A percentile compares a stretch with the other conserved stretches of the same genome.
Evolutionary conservation across 2,113 vertebrate genomes (phyloP).

Genomic region (Anhinga anhinga): DNA sequence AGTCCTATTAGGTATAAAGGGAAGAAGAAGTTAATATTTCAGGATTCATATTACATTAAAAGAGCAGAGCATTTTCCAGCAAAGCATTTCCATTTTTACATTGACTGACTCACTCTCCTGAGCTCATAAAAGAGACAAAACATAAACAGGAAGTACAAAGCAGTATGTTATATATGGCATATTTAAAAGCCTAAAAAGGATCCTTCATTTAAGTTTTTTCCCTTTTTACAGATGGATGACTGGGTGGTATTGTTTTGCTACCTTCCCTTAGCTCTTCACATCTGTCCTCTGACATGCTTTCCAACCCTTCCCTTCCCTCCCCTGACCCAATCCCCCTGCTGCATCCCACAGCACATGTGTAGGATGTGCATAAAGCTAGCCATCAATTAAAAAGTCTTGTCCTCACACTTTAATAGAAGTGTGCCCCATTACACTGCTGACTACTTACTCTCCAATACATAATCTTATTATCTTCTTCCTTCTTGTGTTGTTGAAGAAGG

Average conservation of each 20-base stretch:
- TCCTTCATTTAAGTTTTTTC: not conserved
- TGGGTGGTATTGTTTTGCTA: not conserved
- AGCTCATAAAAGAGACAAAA: not conserved
- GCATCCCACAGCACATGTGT: not conserved
- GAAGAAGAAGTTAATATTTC: not conserved
- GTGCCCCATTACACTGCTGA: not conserved
- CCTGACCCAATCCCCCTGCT: not conserved
- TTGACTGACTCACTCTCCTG: not conserved
- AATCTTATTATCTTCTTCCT: constrained; percentile 26
- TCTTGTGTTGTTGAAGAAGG: not conserved
- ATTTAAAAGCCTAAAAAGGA: not conserved
- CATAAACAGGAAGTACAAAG: not conserved
- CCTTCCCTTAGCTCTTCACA: not conserved
- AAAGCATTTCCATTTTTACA: not conserved
- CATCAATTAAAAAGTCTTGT: not conserved
- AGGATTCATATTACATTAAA: not conserved
- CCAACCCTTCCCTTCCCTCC: not conserved
- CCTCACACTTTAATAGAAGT: not conserved
- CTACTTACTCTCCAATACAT: not conserved
- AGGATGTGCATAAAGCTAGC: not conserved
- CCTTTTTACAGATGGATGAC: not conserved
- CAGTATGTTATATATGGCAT: not conserved
- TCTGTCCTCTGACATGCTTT: not conserved
- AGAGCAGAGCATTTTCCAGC: not conserved
- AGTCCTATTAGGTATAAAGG: not conserved